Conservation (phyloP, 2,888 invertebrate genomes). For the Drosophila multiciliata region DNA sequence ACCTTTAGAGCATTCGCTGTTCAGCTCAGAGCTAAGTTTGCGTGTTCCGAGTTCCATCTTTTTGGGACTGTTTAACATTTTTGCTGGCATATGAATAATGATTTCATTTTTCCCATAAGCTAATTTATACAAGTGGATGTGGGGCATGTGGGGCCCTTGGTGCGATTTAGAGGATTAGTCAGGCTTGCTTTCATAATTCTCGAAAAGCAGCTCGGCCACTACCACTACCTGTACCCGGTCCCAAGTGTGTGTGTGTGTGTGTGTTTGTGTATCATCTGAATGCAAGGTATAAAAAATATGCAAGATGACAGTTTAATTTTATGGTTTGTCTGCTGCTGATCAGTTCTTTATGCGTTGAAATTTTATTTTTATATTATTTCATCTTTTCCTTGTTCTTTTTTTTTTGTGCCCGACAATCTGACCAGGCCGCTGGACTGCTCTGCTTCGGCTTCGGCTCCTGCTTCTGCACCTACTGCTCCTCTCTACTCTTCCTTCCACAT, state of each 20-base stretch:
- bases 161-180: conserved; percentile 83
- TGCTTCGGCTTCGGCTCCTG: conserved; percentile 27
- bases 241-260: conserved; percentile 19
- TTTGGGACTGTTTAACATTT: conserved; percentile 70
- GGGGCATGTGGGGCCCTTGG: conserved; percentile 57
- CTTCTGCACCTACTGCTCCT: conserved; percentile 7
- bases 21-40: background rate
- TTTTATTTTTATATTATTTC: conserved; percentile 62
- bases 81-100: conserved; percentile 79
- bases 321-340: conserved; percentile 85
- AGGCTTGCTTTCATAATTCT: conserved; percentile 81
- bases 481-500: background rate
- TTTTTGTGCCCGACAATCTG: conserved; percentile 30
- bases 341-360: conserved; percentile 82
- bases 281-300: conserved; percentile 82
- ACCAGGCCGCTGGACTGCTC: conserved; percentile 19
- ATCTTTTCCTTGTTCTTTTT: conserved; percentile 16
- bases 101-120: conserved; percentile 83
- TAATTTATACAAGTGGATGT: conserved; percentile 81
- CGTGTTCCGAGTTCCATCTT: conserved; percentile 28
- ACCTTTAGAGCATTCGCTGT: conserved; percentile 42
- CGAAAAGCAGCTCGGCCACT: conserved; percentile 50
- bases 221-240: conserved; percentile 55
- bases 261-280: conserved; percentile 55
- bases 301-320: conserved; percentile 85